Evolutionary conservation across 2,797 vertebrate species (phyloP).

Genomic region (Thripadectes ignobilis): DNA sequence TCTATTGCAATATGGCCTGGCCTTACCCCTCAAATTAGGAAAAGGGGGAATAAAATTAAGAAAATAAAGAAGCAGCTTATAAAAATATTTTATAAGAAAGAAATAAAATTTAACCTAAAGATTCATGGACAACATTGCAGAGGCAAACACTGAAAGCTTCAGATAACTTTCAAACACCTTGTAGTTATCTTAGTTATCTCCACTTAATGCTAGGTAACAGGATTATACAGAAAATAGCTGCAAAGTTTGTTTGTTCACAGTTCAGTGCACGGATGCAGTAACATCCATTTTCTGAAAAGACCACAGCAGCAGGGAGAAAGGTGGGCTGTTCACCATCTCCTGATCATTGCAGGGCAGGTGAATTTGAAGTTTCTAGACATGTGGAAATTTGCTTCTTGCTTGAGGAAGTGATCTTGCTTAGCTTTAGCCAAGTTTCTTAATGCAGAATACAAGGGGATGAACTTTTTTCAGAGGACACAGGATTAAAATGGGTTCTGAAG

Average conservation of each 20-base stretch:
- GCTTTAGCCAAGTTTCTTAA: neutral
- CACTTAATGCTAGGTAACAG: neutral
- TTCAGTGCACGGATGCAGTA: neutral
- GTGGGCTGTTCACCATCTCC: neutral
- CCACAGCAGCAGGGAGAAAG: neutral
- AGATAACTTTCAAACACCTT: neutral
- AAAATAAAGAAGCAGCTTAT: neutral
- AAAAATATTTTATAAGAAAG: neutral
- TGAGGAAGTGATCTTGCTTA: neutral
- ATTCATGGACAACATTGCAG: neutral
- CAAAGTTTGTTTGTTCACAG: neutral
- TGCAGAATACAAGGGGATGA: neutral
- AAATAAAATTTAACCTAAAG: neutral
- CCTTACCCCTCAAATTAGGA: neutral
- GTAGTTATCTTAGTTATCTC: neutral
- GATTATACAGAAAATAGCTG: neutral
- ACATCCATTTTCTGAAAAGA: neutral
- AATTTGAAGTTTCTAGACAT: neutral
- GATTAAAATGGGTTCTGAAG: neutral
- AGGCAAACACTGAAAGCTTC: neutral
- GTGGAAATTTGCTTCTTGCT: neutral
- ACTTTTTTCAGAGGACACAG: constrained; percentile 8
- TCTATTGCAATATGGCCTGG: neutral
- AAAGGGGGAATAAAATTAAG: neutral
- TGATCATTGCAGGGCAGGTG: neutral